Conservation (phyloP, 2,113 vertebrate species). For the Clarias macrocephalus region DNA sequence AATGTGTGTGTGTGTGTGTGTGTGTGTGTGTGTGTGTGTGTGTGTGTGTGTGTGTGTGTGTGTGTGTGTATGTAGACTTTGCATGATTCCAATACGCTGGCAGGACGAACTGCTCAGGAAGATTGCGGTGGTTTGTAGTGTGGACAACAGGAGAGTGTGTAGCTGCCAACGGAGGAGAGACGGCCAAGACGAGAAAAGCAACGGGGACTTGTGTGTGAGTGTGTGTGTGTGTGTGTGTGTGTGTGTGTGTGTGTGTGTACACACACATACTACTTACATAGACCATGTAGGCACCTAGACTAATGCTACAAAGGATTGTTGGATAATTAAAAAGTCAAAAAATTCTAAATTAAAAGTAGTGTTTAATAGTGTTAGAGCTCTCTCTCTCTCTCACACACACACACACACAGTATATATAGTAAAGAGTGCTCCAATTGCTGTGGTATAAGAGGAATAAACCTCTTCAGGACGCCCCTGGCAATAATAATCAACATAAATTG, state of each 20-base stretch:
- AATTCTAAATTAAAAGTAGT: not conserved
- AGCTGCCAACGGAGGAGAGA: conserved; percentile 57
- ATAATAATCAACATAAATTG: not conserved
- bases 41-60: conserved; percentile 12
- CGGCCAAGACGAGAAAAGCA: conserved; percentile 58
- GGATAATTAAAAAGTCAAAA: not conserved
- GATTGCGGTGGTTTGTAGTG: conserved; percentile 61
- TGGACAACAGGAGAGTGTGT: conserved; percentile 59
- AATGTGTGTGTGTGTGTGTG: not conserved
- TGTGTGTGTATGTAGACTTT: conserved; percentile 48
- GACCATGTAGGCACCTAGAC: not conserved
- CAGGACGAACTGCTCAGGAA: conserved; percentile 39
- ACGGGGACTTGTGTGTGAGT: not conserved
- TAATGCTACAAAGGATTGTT: not conserved
- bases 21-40: conserved; percentile 24
- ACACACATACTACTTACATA: not conserved
- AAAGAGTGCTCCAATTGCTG: not conserved
- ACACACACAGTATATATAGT: no score
- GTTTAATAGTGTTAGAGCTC: not conserved
- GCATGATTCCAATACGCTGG: conserved; percentile 60
- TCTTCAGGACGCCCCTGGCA: not conserved
- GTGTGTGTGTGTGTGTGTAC: not conserved
- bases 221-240: no score
- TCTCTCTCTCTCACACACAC: no score
- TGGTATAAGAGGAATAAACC: not conserved